A percentile compares a stretch with the other conserved stretches of the same genome.
Evolutionary conservation across 2,797 vertebrate species (phyloP).

Genomic region (Mycteria americana): DNA sequence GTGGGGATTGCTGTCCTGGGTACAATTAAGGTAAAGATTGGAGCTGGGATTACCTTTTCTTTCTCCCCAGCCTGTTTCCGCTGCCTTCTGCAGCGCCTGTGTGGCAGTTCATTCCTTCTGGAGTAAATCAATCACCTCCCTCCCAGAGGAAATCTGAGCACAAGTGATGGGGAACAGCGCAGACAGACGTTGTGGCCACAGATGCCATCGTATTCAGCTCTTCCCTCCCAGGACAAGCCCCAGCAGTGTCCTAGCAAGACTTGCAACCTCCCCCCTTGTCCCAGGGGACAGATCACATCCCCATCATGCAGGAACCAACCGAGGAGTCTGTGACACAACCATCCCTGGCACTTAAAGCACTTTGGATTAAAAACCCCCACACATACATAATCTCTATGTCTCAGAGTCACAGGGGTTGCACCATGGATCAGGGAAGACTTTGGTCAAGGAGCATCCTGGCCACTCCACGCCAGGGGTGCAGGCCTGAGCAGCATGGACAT

Average conservation of each 20-base stretch:
- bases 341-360: not conserved
- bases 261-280: not conserved
- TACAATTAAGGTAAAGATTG: not conserved
- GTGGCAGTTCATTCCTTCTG: conserved; percentile 1
- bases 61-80: not conserved
- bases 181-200: not conserved
- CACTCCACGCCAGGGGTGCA: not conserved
- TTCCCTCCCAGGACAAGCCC: not conserved
- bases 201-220: not conserved
- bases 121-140: conserved; percentile 31
- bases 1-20: not conserved
- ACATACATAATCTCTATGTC: not conserved
- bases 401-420: not conserved
- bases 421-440: not conserved
- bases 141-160: conserved; percentile 39
- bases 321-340: not conserved
- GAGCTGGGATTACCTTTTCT: not conserved
- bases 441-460: not conserved
- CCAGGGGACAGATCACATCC: not conserved
- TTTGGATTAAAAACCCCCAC: not conserved
- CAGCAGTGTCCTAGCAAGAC: not conserved
- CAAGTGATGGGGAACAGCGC: not conserved
- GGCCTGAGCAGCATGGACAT: not conserved
- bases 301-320: rapidly evolving
- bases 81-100: not conserved